phyloP scores from a whole-genome alignment of 2,113 vertebrate genomes.

The Columba livia region DNA sequence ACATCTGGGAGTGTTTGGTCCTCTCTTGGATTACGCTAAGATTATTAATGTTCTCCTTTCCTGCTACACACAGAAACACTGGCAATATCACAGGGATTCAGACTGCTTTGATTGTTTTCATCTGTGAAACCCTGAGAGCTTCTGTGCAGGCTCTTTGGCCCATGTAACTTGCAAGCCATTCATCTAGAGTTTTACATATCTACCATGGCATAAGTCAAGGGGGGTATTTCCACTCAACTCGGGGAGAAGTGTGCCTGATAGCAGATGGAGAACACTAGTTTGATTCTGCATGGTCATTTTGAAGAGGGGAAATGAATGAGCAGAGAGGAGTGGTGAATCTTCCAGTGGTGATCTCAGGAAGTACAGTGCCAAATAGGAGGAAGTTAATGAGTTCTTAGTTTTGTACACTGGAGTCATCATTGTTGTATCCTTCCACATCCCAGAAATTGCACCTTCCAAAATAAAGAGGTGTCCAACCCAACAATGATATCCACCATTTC shows the following conservation, averaged over 20 bases:
- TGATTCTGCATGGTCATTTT: not conserved
- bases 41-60: not conserved
- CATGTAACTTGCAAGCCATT: fast-evolving
- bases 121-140: not conserved
- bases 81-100: not conserved
- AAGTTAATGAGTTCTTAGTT: not conserved
- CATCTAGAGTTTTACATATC: not conserved
- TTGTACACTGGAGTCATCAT: not conserved
- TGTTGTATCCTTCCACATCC: not conserved
- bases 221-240: not conserved
- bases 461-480: not conserved
- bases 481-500: not conserved
- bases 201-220: not conserved
- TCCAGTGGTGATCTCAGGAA: not conserved
- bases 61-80: not conserved
- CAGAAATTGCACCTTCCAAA: not conserved
- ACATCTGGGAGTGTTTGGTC: not conserved
- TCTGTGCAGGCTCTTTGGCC: not conserved
- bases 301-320: fast-evolving
- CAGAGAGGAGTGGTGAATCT: not conserved
- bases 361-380: not conserved
- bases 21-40: not conserved
- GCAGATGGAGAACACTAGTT: not conserved
- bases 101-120: not conserved
- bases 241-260: not conserved